Conservation (phyloP, 1,140 invertebrate species). For the Coptotermes formosanus region DNA sequence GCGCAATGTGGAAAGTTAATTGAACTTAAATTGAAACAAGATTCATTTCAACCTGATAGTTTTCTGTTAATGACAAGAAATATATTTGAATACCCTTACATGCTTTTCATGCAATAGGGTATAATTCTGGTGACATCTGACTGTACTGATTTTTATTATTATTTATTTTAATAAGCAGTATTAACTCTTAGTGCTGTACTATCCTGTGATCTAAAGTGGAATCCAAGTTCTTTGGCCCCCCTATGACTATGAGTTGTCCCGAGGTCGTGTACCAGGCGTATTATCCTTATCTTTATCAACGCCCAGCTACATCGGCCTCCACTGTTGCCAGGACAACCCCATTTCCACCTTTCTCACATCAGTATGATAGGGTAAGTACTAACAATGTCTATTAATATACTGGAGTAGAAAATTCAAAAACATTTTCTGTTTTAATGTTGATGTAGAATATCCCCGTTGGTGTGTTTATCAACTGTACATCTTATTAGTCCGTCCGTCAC, state of each 20-base stretch:
- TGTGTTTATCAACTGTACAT: too few species aligned
- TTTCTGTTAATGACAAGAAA: too few species aligned
- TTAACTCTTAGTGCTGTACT: not conserved
- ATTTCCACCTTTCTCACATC: slow-evolving; percentile 53
- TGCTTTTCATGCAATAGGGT: too few species aligned
- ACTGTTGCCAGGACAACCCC: slow-evolving; percentile 48
- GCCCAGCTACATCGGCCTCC: slow-evolving; percentile 45
- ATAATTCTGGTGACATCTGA: too few species aligned
- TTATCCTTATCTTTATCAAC: slow-evolving; percentile 59
- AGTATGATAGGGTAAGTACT: slow-evolving; percentile 56
- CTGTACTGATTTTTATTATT: too few species aligned
- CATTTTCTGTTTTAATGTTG: too few species aligned
- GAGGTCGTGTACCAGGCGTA: slow-evolving; percentile 63
- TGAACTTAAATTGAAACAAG: not conserved
- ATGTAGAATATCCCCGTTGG: too few species aligned
- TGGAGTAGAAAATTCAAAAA: too few species aligned
- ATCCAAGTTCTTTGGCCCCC: not conserved
- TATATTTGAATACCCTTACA: too few species aligned
- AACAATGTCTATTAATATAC: too few species aligned
- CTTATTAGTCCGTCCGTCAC: too few species aligned
- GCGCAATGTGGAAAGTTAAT: not conserved
- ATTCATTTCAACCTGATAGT: too few species aligned
- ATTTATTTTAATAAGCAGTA: not conserved
- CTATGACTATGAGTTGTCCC: slow-evolving; percentile 55
- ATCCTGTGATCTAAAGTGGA: not conserved